Conservation (phyloP, 1,140 invertebrate species). For the Neodiprion virginianus region DNA sequence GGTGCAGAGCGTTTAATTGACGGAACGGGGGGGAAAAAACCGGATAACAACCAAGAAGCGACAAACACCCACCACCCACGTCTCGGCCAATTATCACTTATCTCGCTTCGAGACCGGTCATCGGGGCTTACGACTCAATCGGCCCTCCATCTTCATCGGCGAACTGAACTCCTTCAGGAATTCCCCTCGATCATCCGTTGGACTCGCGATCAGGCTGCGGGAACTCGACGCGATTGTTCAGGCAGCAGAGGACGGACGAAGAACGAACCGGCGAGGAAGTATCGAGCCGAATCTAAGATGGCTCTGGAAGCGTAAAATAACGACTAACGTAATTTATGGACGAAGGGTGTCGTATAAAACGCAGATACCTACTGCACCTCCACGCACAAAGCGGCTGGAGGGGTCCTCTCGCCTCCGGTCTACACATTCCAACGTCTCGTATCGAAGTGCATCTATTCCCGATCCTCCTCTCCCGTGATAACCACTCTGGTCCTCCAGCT, state of each 20-base stretch:
- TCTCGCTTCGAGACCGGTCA: neutral
- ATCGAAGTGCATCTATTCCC: neutral
- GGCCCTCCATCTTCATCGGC: too few relatives aligned
- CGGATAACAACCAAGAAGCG: neutral
- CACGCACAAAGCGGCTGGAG: neutral
- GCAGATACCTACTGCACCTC: neutral
- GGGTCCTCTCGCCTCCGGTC: neutral
- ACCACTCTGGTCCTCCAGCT: too few relatives aligned
- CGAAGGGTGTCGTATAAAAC: constrained; percentile 7
- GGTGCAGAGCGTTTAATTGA: neutral
- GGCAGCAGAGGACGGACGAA: neutral
- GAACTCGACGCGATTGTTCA: too few relatives aligned
- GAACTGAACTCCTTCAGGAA: too few relatives aligned
- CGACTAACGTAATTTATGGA: neutral
- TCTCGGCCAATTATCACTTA: neutral
- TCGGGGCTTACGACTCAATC: too few relatives aligned
- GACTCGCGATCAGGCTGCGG: too few relatives aligned
- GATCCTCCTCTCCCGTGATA: too few relatives aligned
- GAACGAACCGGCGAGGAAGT: neutral
- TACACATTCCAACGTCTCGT: too few relatives aligned
- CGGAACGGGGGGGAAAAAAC: neutral
- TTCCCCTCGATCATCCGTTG: too few relatives aligned
- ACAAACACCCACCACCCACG: neutral
- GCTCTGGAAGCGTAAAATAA: constrained; percentile 5
- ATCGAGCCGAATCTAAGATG: constrained; percentile 7